These are phyloP conservation scores for Metallyticus violacea DNA, from an alignment of 2,888 invertebrate genomes.

Conservation along the genomic window DNA sequence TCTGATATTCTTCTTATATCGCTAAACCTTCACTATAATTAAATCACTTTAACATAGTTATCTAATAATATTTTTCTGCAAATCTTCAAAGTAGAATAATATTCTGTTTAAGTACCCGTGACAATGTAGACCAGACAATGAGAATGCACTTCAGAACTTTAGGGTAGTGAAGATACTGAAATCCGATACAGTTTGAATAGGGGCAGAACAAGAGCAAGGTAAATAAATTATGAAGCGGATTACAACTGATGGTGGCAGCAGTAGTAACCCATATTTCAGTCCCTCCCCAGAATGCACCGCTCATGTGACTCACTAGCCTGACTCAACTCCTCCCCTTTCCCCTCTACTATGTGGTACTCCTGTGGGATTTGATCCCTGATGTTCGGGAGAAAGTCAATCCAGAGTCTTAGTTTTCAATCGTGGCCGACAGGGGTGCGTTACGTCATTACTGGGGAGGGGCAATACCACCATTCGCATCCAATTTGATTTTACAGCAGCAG, in stretches of 20 bases:
- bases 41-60: no score
- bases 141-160: background rate
- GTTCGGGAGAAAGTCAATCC: background rate
- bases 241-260: background rate
- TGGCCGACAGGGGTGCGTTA: background rate
- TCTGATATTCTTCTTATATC: no score
- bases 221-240: background rate
- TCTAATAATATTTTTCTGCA: no score
- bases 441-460: background rate
- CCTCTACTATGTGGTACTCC: background rate
- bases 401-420: constrained; percentile 18
- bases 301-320: constrained; percentile 7
- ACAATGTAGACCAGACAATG: background rate
- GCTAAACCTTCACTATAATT: no score
- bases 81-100: no score
- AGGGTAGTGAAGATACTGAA: background rate
- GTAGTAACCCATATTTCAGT: background rate
- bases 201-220: background rate
- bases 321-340: constrained; percentile 5
- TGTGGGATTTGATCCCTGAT: constrained; percentile 12
- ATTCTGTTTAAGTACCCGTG: background rate
- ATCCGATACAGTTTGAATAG: background rate
- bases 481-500: constrained; percentile 18
- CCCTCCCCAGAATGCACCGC: background rate
- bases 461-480: background rate